Evolutionary conservation across 2,797 vertebrate genomes (phyloP).

Genomic region (Schizopygopsis malacanthus): DNA sequence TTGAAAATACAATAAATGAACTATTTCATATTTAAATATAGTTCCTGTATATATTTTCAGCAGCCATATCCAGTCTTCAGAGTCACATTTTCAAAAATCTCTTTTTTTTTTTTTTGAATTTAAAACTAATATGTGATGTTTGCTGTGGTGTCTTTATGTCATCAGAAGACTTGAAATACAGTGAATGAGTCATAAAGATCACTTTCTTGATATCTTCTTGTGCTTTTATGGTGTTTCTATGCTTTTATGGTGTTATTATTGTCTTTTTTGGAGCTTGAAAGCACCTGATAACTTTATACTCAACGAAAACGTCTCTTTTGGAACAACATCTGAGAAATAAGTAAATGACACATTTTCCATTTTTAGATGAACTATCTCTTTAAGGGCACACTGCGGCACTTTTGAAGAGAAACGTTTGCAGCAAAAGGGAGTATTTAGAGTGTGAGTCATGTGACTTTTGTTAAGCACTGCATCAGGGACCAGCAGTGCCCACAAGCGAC

Average conservation of each 20-base stretch:
- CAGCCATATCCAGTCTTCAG: background rate
- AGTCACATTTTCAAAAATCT: too few relatives aligned
- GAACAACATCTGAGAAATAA: background rate
- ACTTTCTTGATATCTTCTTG: background rate
- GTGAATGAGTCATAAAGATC: background rate
- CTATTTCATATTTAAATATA: background rate
- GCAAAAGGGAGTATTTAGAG: slow-evolving; percentile 31
- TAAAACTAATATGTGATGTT: background rate
- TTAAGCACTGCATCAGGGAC: slow-evolving; percentile 42
- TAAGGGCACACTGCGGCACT: slow-evolving; percentile 38
- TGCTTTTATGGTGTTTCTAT: background rate
- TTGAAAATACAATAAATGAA: too few relatives aligned
- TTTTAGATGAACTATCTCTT: slow-evolving; percentile 20
- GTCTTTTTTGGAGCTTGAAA: background rate
- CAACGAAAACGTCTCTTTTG: background rate
- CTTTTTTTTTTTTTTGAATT: too few relatives aligned
- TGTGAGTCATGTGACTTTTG: slow-evolving; percentile 34
- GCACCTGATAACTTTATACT: background rate
- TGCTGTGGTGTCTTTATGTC: background rate
- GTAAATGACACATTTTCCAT: background rate
- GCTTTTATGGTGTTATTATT: background rate
- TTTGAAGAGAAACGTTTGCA: slow-evolving; percentile 30
- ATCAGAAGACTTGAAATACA: background rate
- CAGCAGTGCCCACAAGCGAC: slow-evolving; percentile 46
- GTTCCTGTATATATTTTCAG: background rate